These are phyloP conservation scores for Patella vulgata DNA, from an alignment of 1,140 invertebrate species.

Conservation along the genomic window DNA sequence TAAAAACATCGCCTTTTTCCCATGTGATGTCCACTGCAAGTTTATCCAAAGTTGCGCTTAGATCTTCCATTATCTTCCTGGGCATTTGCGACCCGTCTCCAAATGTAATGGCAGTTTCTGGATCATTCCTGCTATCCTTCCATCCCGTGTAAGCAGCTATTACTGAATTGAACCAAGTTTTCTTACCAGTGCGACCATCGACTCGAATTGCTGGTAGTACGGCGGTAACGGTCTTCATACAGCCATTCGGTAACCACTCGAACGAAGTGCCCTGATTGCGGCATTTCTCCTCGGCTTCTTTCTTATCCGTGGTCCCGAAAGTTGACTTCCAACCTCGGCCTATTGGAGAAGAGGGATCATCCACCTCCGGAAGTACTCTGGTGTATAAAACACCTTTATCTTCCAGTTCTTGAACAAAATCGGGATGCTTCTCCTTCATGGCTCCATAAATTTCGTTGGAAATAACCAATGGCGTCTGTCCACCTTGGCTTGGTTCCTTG, in stretches of 20 bases:
- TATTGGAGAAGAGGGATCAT: slow-evolving; percentile 43
- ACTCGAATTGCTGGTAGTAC: slow-evolving; percentile 41
- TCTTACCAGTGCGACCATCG: slow-evolving; percentile 45
- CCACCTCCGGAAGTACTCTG: slow-evolving; percentile 41
- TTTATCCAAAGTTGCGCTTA: slow-evolving; percentile 42
- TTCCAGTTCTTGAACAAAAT: slow-evolving; percentile 43
- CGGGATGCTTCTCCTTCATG: slow-evolving; percentile 34
- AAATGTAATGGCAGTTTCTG: slow-evolving; percentile 48
- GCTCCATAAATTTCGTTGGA: slow-evolving; percentile 47
- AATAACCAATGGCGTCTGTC: slow-evolving; percentile 48
- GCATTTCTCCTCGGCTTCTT: slow-evolving; percentile 44
- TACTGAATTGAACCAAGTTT: slow-evolving; percentile 59
- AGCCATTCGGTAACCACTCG: slow-evolving; percentile 52
- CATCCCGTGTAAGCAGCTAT: slow-evolving; percentile 54
- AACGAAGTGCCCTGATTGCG: slow-evolving; percentile 35
- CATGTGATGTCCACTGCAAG: slow-evolving; percentile 46
- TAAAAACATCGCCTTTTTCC: slow-evolving; percentile 49
- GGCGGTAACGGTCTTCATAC: slow-evolving; percentile 46
- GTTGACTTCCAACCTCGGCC: slow-evolving; percentile 56
- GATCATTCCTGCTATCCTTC: slow-evolving; percentile 47
- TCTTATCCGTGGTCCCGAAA: slow-evolving; percentile 38
- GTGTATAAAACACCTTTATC: slow-evolving; percentile 46
- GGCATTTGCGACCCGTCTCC: slow-evolving; percentile 40
- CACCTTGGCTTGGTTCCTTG: slow-evolving; percentile 39
- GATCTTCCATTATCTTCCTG: slow-evolving; percentile 33